Conservation (phyloP, 2,888 invertebrate species). For the Myathropa florea region DNA sequence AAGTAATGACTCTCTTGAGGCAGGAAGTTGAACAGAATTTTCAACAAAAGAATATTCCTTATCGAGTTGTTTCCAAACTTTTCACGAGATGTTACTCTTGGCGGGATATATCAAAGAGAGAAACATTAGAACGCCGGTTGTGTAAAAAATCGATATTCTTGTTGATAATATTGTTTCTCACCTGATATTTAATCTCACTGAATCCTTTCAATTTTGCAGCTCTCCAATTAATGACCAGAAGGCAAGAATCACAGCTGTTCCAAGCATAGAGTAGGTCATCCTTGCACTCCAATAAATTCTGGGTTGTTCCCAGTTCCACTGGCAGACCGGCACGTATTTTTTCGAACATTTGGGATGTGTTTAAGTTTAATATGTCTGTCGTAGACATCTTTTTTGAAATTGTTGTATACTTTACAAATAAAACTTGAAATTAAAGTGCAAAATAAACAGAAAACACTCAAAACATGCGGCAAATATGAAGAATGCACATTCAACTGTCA, state of each 20-base stretch:
- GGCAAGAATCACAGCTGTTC: constrained; percentile 83
- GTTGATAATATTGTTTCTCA: constrained; percentile 72
- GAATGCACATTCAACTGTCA: constrained; percentile 21
- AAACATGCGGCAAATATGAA: constrained; percentile 7
- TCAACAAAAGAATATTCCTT: background rate
- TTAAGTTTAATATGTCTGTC: constrained; percentile 83
- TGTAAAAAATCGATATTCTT: constrained; percentile 40
- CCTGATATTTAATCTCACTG: constrained; percentile 81
- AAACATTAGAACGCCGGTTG: background rate
- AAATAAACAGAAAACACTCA: constrained; percentile 35
- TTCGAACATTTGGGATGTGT: constrained; percentile 83
- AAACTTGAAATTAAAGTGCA: background rate
- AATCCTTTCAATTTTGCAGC: constrained; percentile 78
- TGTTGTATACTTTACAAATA: background rate
- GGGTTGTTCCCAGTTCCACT: constrained; percentile 81
- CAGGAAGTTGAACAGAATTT: background rate
- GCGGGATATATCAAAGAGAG: constrained; percentile 2
- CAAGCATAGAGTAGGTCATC: constrained; percentile 85
- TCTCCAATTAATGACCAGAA: constrained; percentile 83
- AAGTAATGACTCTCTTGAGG: background rate
- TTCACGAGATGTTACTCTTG: constrained; percentile 19
- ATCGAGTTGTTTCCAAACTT: constrained; percentile 28
- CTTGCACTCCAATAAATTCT: constrained; percentile 83
- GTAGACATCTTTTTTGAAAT: constrained; percentile 75
- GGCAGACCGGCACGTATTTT: constrained; percentile 82